Base-by-base conservation (phyloP, 2,888 invertebrate species). In the Apoda limacodes region DNA sequence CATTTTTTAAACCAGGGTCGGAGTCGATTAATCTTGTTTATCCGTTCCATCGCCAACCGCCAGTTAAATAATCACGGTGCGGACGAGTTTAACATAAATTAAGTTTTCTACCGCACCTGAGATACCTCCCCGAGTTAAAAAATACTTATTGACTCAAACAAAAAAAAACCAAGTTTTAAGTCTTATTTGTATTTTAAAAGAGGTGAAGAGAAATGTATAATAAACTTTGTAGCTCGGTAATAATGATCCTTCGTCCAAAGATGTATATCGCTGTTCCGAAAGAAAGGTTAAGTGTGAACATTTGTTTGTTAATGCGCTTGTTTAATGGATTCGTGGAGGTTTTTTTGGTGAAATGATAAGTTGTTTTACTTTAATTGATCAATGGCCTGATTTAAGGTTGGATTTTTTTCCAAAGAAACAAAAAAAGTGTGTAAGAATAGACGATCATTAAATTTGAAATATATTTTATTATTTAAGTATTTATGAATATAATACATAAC, bases 231-330 rank as follows among this genome's bases (percentile, higher is more conserved):
- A 40, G 43, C 51, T 42, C 43, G 45, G 59, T 65, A 65, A 70
- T 75, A 75, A 72, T 74, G 69, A 75, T 62, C 56, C 61, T 63
- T 65, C 69, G 64, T 60, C 64, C 55, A 65, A 60, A 71, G 75
- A 74, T 76, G 64, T 64, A 67, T 72, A 74, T 74, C 74, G 55
- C 55, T 51, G 54, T 55, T 48, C 55, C 55, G 58, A 68, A 70
- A 74, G 72, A 72, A 71, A 76, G 74, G 76, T 76, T 75, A 75
- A 76, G 75, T 76, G 78, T 76, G 71, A 76, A 76, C 76, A 76
- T 76, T 76, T 76, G 78, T 78, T 76, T 72, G 75, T 75, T 71
- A 75, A 76, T 74, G 71, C 64, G 60, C 62, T 62, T 60, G 63
- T 70, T 60, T 76, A 75, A 74, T 74, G 75, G 65, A 69, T 72